Conservation (phyloP, 2,113 vertebrate species). For the Clinocottus analis region DNA sequence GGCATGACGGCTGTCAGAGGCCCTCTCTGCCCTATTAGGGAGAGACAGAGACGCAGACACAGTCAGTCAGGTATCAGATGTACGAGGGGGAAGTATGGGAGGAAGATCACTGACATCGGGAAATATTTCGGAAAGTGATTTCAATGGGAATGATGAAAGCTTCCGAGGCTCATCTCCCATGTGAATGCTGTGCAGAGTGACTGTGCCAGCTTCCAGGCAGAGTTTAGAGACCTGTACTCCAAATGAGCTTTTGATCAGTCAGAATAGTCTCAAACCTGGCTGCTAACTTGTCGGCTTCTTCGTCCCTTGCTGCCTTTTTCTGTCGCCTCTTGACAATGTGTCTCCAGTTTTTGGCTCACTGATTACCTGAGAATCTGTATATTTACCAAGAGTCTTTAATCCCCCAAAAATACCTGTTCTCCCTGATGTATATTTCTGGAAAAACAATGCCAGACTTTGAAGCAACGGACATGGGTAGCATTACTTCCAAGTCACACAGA, state of each 20-base stretch:
- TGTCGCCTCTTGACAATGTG: not conserved
- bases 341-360: not conserved
- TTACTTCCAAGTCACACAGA: not conserved
- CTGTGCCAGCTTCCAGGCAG: not conserved
- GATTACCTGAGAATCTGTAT: not conserved
- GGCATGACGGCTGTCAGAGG: slow-evolving; percentile 56
- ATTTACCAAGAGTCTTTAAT: not conserved
- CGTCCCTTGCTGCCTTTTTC: not conserved
- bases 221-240: not conserved
- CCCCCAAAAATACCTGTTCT: not conserved
- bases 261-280: not conserved
- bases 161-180: slow-evolving; percentile 11
- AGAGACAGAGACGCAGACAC: slow-evolving; percentile 53
- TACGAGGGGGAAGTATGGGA: slow-evolving; percentile 47
- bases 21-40: slow-evolving; percentile 44
- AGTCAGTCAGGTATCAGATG: slow-evolving; percentile 67
- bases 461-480: not conserved
- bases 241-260: not conserved
- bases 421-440: not conserved
- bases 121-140: slow-evolving; percentile 65
- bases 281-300: not conserved
- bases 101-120: slow-evolving; percentile 60
- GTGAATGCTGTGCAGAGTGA: not conserved
- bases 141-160: slow-evolving; percentile 62
- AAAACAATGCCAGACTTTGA: not conserved